phyloP scores from a whole-genome alignment of 2,888 invertebrate species.

The Unio delphinus region DNA sequence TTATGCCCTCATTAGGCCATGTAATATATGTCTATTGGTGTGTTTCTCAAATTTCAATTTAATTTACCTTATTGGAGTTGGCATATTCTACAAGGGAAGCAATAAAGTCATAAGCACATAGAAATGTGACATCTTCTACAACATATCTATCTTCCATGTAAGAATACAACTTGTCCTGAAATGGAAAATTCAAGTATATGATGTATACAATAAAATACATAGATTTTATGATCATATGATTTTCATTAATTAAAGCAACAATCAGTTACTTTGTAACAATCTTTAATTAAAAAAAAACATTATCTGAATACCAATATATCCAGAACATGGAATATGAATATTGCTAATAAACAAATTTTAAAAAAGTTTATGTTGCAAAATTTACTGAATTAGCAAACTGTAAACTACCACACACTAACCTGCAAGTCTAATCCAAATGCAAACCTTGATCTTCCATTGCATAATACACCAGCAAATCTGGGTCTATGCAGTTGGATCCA shows the following conservation, averaged over 20 bases:
- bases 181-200: constrained; percentile 3
- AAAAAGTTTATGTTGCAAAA: too few species aligned
- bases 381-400: too few species aligned
- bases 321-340: too few species aligned
- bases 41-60: not conserved
- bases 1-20: too few species aligned
- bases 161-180: constrained; percentile 64
- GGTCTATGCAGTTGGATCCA: too few species aligned
- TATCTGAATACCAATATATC: too few species aligned
- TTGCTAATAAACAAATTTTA: too few species aligned
- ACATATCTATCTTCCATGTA: constrained; percentile 65
- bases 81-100: constrained; percentile 56
- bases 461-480: too few species aligned
- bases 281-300: not conserved
- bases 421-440: too few species aligned
- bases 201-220: not conserved
- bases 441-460: too few species aligned
- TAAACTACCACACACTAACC: too few species aligned
- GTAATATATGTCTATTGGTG: too few species aligned
- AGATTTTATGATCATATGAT: not conserved
- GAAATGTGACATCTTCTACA: constrained; percentile 59
- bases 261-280: not conserved
- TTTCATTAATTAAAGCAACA: not conserved
- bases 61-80: constrained; percentile 53
- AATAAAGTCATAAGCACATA: constrained; percentile 65